Evolutionary conservation across 2,888 invertebrate genomes (phyloP), one percentile per base, ranked within the genome.

Genomic region (Cantharis rustica): DNA sequence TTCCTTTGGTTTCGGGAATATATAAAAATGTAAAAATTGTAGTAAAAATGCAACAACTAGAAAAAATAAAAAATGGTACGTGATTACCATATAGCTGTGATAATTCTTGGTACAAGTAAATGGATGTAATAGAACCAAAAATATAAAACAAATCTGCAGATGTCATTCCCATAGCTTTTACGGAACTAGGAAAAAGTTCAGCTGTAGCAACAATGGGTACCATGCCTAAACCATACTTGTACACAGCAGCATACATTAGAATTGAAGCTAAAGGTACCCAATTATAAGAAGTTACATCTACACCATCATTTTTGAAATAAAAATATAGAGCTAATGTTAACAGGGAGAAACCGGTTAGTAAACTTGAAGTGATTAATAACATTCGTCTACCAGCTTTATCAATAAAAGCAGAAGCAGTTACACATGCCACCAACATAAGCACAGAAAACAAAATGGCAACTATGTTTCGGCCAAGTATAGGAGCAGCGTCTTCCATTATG

Each of bases 121-220:
- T 16, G 2, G 69, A 69, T 27, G n/a, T 1, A 27, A 69, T 15
- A n/a, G 27, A 16, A 13, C 10, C 23, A 9, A 69, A 3, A 26
- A 69, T n/a, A 26, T 27, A 27, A n/a, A 16, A 27, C 7, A 23
- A n/a, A 27, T 31, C 26, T 16, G 69, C 16, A 15, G 13, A 1
- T n/a, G 26, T 11, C 16, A 69, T 31, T 4, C 87, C 87, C 76
- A 87, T 84, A 2, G 87, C 88, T 83, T 88, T 88, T 13, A 88
- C 84, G 31, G 86, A 86, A 2, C 87, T 85, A 0, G 88, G 87
- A 76, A 88, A 88, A 10, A 88, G 75, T 81, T 88, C 88, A 1
- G 87, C 87, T 13, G 87, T 87, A 73, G 87, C 82, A 11, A 88
- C 86, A 68, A 88, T 87, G 0, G 88, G 88, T 1, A 88, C 86